Evolutionary conservation across 2,797 vertebrate species (phyloP), one percentile per base, ranked within the genome.

Genomic region (Falco naumanni): DNA sequence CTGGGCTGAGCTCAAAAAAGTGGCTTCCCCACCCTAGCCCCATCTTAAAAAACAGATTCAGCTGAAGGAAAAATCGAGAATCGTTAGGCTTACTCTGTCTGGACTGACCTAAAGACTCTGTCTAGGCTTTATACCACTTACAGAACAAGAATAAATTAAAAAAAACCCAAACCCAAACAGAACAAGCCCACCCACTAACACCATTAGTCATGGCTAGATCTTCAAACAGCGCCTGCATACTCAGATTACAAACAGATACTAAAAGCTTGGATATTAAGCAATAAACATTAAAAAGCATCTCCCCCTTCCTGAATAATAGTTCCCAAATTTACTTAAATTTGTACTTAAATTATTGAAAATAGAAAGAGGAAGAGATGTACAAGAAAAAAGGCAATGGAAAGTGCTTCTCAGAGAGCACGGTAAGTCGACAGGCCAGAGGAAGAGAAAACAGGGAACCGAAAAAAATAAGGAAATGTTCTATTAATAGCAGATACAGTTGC

Each of bases 291-390:
- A 91, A 56, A 78, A 50, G 14, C 33, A 90, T 34, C 14, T 45
- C 26, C 26, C 50, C 24, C 54, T 80, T 90, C 60, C 51, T 79
- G 28, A 26, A 17, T 66, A 92, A 68, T 7, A 81, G 50, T 51
- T 92, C 61, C 48, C 75, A 89, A 84, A 76, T 14, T 39, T 39
- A 39, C 39, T 39, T 39, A 39, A 39, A 39, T 39, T 39, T 39
- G 37, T 39, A 39, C 17, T 82, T 68, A 43, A 11, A 41, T 64
- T 33, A 71, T 65, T 88, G 84, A 81, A 94, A 93, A 65, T 50
- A 93, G 83, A 86, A 95, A 95, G 61, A 84, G 64, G 79, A 93
- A 95, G 63, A 89, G 11, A 84, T 28, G n/a, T 5, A 48, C 31
- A 84, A 82, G 43, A 77, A 60, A 87, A 84, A 86, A 93, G 39